Evolutionary conservation across 2,113 vertebrate species (phyloP).

Genomic region (Sturnira hondurensis): DNA sequence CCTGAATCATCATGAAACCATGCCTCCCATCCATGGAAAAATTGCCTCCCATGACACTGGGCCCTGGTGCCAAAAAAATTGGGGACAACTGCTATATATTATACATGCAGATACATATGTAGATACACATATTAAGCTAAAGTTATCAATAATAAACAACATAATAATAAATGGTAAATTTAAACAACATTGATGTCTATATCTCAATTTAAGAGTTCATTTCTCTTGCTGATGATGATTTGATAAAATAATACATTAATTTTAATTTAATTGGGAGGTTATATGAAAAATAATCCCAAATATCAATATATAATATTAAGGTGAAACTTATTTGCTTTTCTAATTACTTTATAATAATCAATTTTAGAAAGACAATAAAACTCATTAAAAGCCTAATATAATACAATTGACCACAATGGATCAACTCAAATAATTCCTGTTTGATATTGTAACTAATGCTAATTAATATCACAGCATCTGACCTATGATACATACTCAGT

Average conservation of each 20-base stretch:
- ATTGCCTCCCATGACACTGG: too few species aligned
- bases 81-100: background rate
- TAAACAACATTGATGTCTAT: background rate
- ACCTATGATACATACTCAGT: background rate
- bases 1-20: too few species aligned
- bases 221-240: background rate
- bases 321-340: background rate
- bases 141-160: background rate
- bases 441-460: background rate
- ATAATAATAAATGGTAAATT: background rate
- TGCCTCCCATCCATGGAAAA: too few species aligned
- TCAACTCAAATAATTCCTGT: background rate
- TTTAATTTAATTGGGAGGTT: background rate
- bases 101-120: too few species aligned
- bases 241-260: background rate
- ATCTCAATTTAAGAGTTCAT: background rate
- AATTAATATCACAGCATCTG: background rate
- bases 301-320: background rate
- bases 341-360: background rate
- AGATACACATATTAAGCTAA: background rate
- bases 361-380: slow-evolving; percentile 34
- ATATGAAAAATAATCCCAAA: background rate
- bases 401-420: background rate
- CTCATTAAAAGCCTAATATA: background rate
- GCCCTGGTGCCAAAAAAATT: too few species aligned